Percentiles rank a stretch among this genome's conserved stretches.
Evolutionary conservation across 1,140 invertebrate genomes (phyloP).

Genomic region (Rhopalosiphum maidis): DNA sequence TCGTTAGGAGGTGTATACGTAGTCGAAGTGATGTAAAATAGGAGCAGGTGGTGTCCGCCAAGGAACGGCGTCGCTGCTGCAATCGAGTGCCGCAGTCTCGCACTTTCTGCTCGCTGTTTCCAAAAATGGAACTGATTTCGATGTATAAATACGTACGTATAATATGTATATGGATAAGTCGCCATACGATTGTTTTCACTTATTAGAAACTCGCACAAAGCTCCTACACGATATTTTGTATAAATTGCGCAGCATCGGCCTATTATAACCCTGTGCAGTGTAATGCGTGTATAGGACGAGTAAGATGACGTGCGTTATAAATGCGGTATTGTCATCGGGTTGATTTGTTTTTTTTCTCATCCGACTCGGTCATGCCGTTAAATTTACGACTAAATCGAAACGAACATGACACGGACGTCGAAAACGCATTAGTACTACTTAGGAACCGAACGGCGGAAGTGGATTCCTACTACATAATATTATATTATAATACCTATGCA

Average conservation of each 20-base stretch:
- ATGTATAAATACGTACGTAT: background rate
- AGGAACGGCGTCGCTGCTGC: background rate
- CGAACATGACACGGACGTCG: background rate
- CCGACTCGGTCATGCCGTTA: background rate
- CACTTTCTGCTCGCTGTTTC: background rate
- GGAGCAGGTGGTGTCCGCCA: background rate
- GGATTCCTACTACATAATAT: background rate
- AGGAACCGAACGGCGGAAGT: background rate
- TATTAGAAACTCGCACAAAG: constrained; percentile 19
- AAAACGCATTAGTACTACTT: background rate
- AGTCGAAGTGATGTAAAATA: background rate
- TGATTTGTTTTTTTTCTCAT: background rate
- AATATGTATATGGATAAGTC: background rate
- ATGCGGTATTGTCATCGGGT: background rate
- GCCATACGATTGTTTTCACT: background rate
- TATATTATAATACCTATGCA: background rate
- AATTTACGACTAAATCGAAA: constrained; percentile 10
- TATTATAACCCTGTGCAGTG: background rate
- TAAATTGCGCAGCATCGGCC: background rate
- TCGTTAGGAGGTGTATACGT: background rate
- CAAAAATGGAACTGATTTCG: constrained; percentile 28
- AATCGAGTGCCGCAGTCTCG: background rate
- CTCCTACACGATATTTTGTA: background rate
- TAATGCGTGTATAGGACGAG: background rate
- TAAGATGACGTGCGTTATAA: background rate